These are phyloP conservation scores for Synanthedon formicaeformis DNA, from an alignment of 2,888 invertebrate genomes.

Conservation along the genomic window DNA sequence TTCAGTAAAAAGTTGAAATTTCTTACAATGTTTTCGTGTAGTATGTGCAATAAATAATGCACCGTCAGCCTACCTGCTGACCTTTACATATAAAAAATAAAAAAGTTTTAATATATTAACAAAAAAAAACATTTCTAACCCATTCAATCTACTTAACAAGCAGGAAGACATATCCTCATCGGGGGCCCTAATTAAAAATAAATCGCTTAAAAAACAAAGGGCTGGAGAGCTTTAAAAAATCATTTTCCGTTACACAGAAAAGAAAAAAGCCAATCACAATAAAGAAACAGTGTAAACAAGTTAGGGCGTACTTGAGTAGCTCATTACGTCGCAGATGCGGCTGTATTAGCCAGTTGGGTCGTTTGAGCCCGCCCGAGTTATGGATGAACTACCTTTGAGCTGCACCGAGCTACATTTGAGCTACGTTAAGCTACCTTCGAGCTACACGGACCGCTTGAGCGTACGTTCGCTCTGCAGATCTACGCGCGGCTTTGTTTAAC, in stretches of 20 bases:
- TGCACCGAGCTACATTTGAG: conserved; percentile 18
- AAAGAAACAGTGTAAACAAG: conserved; percentile 71
- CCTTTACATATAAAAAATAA: too few relatives aligned
- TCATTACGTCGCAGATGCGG: conserved; percentile 64
- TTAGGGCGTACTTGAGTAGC: conserved; percentile 68
- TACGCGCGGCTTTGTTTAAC: conserved; percentile 49
- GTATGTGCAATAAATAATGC: too few relatives aligned
- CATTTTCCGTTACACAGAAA: conserved; percentile 53
- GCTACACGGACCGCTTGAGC: conserved; percentile 11
- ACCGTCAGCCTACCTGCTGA: too few relatives aligned
- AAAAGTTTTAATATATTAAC: too few relatives aligned
- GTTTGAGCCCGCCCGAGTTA: conserved; percentile 18
- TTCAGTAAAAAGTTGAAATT: too few relatives aligned
- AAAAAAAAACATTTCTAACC: too few relatives aligned
- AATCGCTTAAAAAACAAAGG: conserved; percentile 36
- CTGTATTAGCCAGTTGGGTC: conserved; percentile 51
- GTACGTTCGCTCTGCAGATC: conserved; percentile 13
- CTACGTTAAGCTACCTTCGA: conserved; percentile 13
- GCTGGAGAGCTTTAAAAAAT: conserved; percentile 37
- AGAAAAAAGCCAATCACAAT: conserved; percentile 64
- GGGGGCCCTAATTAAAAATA: conserved; percentile 40
- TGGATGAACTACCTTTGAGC: neutral
- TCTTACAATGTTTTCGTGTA: too few relatives aligned
- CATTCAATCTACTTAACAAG: too few relatives aligned
- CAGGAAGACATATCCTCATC: conserved; percentile 1